phyloP scores from a whole-genome alignment of 1,140 invertebrate species.

The Rhopalosiphum padi region DNA sequence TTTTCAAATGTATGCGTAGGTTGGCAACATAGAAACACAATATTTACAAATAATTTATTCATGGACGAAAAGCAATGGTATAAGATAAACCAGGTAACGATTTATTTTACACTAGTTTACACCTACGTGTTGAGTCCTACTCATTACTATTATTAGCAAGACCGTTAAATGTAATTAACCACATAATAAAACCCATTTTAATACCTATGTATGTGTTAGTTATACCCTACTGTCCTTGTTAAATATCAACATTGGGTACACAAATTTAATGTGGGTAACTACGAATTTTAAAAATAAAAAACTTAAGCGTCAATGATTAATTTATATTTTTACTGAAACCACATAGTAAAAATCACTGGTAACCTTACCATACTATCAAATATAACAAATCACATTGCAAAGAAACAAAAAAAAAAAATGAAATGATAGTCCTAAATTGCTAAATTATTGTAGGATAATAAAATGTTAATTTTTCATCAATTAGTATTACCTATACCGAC shows the following conservation, averaged over 20 bases:
- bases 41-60: neutral
- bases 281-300: neutral
- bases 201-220: neutral
- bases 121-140: neutral
- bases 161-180: neutral
- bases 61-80: neutral
- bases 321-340: neutral
- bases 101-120: neutral
- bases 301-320: neutral
- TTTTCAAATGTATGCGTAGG: neutral
- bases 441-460: too few relatives aligned
- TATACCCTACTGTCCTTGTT: accelerated
- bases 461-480: too few relatives aligned
- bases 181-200: neutral
- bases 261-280: neutral
- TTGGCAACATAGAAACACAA: neutral
- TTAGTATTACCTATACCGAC: too few relatives aligned
- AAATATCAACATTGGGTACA: neutral
- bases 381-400: too few relatives aligned
- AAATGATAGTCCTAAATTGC: too few relatives aligned
- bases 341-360: too few relatives aligned
- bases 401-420: too few relatives aligned
- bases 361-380: neutral
- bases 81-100: neutral
- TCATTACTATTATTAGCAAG: neutral